Evolutionary conservation across 2,113 vertebrate genomes (phyloP), one percentile per base, ranked within the genome.

Genomic region (Tenebrosternarchus preto): DNA sequence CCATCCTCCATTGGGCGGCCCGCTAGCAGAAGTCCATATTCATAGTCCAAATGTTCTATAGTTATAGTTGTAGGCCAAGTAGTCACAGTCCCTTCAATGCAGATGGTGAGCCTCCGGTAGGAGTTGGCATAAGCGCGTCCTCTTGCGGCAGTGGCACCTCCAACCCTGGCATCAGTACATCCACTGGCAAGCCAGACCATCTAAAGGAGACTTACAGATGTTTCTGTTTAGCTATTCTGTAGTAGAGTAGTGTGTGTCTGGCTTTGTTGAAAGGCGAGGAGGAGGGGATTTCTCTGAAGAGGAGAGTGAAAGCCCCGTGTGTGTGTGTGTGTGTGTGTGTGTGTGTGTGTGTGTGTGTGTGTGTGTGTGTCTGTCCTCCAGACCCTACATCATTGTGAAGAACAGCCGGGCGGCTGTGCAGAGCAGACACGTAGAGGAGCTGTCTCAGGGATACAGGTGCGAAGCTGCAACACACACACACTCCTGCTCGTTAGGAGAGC

Each of bases 381-480:
- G 97, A 73, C 97, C 98, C 1, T 99, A 99, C 83, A 98, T 99
- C 85, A 98, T 99, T 24, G 97, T 99, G 82, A 99, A 97, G 92
- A 98, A 94, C 55, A 94, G 95, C 50, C 95, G 95, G 59, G 95
- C 96, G 39, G 94, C 95, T 16, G 98, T 98, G 87, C 98, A 96
- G 68, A 95, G 95, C 86, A 97, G 96, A 81, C 97, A 99, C 83
- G 98, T 99, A 78, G 96, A 98, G 85, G 97, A 99, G 85, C 91
- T 99, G 84, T 95, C 96, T 75, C 98, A 99, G 83, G 97, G 97
- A 22, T 99, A 99, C 93, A 98, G 98, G 98, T 33, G 3, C n/a
- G 1, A 19, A 84, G 77, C 79, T 68, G 36, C 69, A 73, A 57
- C 80, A 59, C 56, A 73, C 57, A 61, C 22, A 33, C 80, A 15